These are phyloP conservation scores for Odontamblyopus rebecca DNA, from an alignment of 2,797 vertebrate genomes.

Conservation along the genomic window DNA sequence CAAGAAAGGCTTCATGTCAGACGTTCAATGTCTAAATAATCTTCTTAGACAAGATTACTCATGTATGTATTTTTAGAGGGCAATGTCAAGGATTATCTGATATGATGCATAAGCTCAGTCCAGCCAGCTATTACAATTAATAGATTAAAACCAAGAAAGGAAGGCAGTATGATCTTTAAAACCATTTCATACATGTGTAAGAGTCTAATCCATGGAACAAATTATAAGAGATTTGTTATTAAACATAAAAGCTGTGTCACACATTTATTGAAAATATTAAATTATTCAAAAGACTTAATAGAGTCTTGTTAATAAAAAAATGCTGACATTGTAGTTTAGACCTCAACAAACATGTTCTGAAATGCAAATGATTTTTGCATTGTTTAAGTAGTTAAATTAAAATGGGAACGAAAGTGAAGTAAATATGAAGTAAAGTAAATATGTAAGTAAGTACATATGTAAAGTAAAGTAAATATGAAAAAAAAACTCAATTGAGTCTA, in stretches of 20 bases:
- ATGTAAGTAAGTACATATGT: too few relatives aligned
- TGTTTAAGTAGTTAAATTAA: background rate
- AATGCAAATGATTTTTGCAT: background rate
- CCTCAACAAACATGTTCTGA: too few relatives aligned
- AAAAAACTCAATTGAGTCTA: too few relatives aligned
- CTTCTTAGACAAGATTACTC: slow-evolving; percentile 15
- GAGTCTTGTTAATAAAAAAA: background rate
- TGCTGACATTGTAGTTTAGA: background rate
- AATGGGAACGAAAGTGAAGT: too few relatives aligned
- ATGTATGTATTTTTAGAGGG: slow-evolving; percentile 10
- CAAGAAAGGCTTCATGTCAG: slow-evolving; percentile 8
- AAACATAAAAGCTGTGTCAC: background rate
- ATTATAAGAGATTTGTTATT: background rate
- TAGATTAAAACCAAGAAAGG: slow-evolving; percentile 9
- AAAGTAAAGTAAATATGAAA: too few relatives aligned
- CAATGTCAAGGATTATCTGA: slow-evolving; percentile 12
- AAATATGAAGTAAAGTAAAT: too few relatives aligned
- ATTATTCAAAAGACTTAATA: background rate
- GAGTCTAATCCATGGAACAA: background rate
- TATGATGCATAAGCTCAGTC: background rate
- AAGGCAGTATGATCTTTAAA: slow-evolving; percentile 7
- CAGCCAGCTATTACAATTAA: slow-evolving; percentile 8
- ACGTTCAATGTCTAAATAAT: slow-evolving; percentile 6
- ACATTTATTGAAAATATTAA: background rate
- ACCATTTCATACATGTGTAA: slow-evolving; percentile 3